A percentile compares a stretch with the other conserved stretches of the same genome.
These are phyloP conservation scores for Rhingia campestris DNA, from an alignment of 2,888 invertebrate genomes.

Conservation along the genomic window DNA sequence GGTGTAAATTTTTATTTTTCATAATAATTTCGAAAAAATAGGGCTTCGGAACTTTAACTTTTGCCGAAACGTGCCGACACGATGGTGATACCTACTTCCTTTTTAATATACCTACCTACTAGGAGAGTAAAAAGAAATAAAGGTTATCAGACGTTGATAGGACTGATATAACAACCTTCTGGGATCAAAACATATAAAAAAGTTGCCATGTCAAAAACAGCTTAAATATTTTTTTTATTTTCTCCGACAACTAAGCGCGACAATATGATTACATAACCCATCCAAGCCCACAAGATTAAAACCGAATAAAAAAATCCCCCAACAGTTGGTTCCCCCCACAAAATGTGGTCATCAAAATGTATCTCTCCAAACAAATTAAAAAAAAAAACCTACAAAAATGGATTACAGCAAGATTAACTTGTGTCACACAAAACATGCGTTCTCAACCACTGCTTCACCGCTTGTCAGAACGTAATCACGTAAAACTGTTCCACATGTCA, in stretches of 20 bases:
- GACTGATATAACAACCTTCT: no score
- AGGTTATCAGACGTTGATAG: no score
- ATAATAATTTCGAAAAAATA: no score
- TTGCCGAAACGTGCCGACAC: no score
- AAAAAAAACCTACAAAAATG: no score
- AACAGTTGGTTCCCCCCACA: neutral
- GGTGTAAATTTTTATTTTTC: no score
- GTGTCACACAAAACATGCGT: slow-evolving; percentile 30
- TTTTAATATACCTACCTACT: no score
- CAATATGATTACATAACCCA: neutral
- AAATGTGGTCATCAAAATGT: slow-evolving; percentile 39
- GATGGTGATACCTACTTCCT: no score
- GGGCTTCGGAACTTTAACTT: no score
- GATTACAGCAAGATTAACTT: slow-evolving; percentile 47
- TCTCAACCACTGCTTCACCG: slow-evolving; percentile 29
- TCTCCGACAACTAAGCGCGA: neutral
- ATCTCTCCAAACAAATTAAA: slow-evolving; percentile 2
- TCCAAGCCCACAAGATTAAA: slow-evolving; percentile 31
- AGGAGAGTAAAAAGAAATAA: no score
- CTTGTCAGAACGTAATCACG: slow-evolving; percentile 55
- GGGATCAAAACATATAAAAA: neutral
- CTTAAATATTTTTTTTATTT: neutral
- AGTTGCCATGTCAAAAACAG: neutral
- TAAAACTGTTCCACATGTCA: slow-evolving; percentile 53
- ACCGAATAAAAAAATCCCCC: no score